phyloP scores from a whole-genome alignment of 2,888 invertebrate species.

The Spatulosminthurus flaviceps region DNA sequence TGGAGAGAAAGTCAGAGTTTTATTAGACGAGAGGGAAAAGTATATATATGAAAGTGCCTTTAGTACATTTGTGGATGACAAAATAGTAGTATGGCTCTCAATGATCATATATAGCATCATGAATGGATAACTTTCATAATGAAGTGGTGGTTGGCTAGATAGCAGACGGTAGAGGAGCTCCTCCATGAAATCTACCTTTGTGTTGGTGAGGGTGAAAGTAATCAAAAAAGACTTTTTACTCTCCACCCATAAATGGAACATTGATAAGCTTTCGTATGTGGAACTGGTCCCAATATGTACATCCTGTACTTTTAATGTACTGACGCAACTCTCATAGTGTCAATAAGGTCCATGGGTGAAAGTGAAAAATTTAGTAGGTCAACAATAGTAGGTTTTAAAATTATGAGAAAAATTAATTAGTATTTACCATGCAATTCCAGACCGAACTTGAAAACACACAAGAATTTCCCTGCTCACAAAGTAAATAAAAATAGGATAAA shows the following conservation, averaged over 20 bases:
- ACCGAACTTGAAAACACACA: too few species aligned
- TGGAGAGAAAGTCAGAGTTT: neutral
- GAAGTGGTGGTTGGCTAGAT: neutral
- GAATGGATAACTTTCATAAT: conserved; percentile 31
- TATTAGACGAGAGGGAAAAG: neutral
- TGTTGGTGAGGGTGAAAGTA: neutral
- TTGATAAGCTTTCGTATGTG: neutral
- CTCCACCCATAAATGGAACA: neutral
- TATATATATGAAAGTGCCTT: too few species aligned
- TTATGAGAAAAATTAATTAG: too few species aligned
- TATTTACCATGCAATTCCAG: too few species aligned
- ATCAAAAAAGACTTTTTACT: neutral
- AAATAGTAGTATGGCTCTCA: neutral
- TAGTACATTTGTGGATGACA: neutral
- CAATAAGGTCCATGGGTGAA: too few species aligned
- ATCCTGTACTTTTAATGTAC: too few species aligned
- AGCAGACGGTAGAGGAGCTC: neutral
- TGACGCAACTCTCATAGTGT: conserved; percentile 3
- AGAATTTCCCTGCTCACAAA: too few species aligned
- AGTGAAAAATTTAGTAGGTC: too few species aligned
- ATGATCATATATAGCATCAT: conserved; percentile 22
- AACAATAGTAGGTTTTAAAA: too few species aligned
- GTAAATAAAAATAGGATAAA: too few species aligned
- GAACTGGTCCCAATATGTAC: conserved; percentile 24
- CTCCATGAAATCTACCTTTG: neutral